Percentiles rank a stretch among this genome's conserved stretches.
Evolutionary conservation across 2,113 vertebrate species (phyloP).

Genomic region (Rattus rattus): DNA sequence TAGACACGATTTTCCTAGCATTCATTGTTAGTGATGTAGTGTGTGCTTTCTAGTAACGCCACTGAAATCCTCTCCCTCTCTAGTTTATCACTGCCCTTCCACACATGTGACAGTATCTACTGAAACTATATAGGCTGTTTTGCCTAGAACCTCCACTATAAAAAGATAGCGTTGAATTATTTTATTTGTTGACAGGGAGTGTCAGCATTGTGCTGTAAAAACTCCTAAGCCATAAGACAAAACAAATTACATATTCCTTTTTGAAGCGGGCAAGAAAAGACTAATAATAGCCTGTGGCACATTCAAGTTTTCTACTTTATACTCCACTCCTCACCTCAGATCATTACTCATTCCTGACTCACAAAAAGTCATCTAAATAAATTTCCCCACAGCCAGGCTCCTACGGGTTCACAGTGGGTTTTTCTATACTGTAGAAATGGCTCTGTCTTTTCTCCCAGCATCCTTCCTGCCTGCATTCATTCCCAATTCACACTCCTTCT

Average conservation of each 20-base stretch:
- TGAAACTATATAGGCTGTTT: not conserved
- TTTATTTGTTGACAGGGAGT: not conserved
- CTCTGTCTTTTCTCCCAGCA: not conserved
- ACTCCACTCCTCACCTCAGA: not conserved
- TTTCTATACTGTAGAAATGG: not conserved
- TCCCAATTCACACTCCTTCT: not conserved
- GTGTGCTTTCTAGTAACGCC: not conserved
- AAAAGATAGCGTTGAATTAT: not conserved
- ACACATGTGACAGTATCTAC: not conserved
- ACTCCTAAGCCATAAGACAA: not conserved
- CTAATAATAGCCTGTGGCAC: not conserved
- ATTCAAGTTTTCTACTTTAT: slow-evolving; percentile 15
- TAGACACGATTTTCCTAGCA: not conserved
- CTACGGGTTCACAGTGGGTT: not conserved
- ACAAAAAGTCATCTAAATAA: slow-evolving; percentile 16
- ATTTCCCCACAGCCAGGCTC: not conserved
- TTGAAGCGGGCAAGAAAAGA: slow-evolving; percentile 19
- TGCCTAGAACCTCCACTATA: not conserved
- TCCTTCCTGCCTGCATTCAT: not conserved
- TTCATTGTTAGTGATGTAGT: not conserved
- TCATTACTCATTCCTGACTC: not conserved
- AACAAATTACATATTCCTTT: slow-evolving; percentile 10
- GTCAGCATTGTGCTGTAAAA: slow-evolving; percentile 44
- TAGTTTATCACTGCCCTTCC: not conserved
- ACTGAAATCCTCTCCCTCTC: not conserved